Evolutionary conservation across 2,888 invertebrate genomes (phyloP).

Genomic region (Priocnemis perturbator): DNA sequence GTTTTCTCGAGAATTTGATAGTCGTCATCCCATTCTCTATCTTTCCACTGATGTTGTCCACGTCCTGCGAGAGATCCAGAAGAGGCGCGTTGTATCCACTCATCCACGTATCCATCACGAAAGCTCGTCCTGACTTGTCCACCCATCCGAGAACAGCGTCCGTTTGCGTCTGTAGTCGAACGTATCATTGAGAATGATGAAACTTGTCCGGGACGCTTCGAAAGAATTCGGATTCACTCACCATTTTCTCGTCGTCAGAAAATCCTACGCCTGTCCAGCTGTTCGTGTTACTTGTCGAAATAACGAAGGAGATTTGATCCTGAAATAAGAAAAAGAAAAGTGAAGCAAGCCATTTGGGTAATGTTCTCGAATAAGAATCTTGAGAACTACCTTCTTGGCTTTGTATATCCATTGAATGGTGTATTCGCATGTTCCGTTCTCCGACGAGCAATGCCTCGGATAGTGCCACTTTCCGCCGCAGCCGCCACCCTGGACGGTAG

Average conservation of each 20-base stretch:
- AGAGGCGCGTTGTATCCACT: constrained; percentile 86
- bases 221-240: constrained; percentile 64
- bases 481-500: constrained; percentile 74
- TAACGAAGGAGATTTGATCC: constrained; percentile 88
- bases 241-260: constrained; percentile 90
- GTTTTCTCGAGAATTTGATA: constrained; percentile 86
- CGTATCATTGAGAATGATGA: not conserved
- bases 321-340: constrained; percentile 63
- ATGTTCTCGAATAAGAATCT: no score
- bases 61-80: constrained; percentile 85
- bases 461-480: constrained; percentile 89
- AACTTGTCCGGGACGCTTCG: not conserved
- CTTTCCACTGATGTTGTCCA: constrained; percentile 82
- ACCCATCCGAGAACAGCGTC: constrained; percentile 94
- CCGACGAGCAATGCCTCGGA: constrained; percentile 82
- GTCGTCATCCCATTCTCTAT: constrained; percentile 86
- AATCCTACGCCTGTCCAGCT: constrained; percentile 95
- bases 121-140: constrained; percentile 86
- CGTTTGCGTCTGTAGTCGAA: constrained; percentile 84
- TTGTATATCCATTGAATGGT: constrained; percentile 87
- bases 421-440: constrained; percentile 85
- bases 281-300: constrained; percentile 85
- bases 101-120: constrained; percentile 93
- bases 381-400: constrained; percentile 62
- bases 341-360: constrained; percentile 36